Base-by-base conservation (phyloP, 2,797 vertebrate species). In the Ambastaia sidthimunki region DNA sequence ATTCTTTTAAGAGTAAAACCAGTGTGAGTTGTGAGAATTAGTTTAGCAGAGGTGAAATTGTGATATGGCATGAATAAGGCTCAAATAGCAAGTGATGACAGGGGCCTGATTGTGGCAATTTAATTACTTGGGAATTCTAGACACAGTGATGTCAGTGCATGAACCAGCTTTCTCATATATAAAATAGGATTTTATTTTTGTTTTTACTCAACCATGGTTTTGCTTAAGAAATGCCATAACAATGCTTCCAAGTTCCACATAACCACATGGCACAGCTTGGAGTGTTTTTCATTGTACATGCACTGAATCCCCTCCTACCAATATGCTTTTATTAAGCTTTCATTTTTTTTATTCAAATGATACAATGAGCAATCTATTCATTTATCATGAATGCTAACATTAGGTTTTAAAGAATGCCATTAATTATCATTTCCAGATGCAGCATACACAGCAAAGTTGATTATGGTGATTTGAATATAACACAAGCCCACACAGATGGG, bases 361-460 rank as follows among this genome's bases (percentile, higher is more conserved):
- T 92, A 90, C 91, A 95, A 95, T 96, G 95, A 96, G 93, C 92
- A 92, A 89, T 89, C 89, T 89, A 91, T 92, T 93, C 89, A 92
- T 97, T 96, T 95, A 96, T 97, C 96, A 97, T 94, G 92, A 90
- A 92, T 94, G 93, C 94, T 95, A 94, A 94, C 95, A 96, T 93
- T 93, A 93, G 94, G 94, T 95, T 95, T 95, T 96, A 96, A 97
- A 96, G 94, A 96, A 95, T 92, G 92, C 92, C 95, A 96, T 98
- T 96, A 96, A 97, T 98, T 96, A 96, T 96, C 94, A 93, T 95
- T 94, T 94, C 96, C 96, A 96, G 95, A 97, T 96, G 95, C 95
- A 95, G 94, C 92, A 94, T 91, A 91, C 92, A 93, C 93, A 92
- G 94, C 91, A 94, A 95, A 95, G 95, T 96, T 96, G 96, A 97